phyloP scores from a whole-genome alignment of 2,113 vertebrate species.

The Solea senegalensis region DNA sequence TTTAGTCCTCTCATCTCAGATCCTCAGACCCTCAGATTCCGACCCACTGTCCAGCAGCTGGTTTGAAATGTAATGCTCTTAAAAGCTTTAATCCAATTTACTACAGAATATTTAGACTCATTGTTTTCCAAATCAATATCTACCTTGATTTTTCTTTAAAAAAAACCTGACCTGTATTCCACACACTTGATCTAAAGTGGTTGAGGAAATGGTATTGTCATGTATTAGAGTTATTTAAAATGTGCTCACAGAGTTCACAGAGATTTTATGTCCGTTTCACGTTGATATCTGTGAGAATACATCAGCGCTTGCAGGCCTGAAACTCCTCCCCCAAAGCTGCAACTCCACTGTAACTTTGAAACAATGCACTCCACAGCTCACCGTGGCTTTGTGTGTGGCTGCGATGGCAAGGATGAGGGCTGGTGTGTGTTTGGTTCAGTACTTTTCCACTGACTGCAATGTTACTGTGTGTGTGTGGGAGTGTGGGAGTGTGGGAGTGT shows the following conservation, averaged over 20 bases:
- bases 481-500: neutral
- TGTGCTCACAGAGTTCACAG: too few relatives aligned
- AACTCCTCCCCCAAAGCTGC: neutral
- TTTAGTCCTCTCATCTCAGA: neutral
- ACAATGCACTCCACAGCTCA: neutral
- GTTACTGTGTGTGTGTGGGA: neutral
- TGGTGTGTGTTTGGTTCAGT: conserved; percentile 34
- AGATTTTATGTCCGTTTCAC: too few relatives aligned
- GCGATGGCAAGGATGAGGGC: conserved; percentile 12
- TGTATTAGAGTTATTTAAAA: too few relatives aligned
- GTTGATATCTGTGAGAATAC: too few relatives aligned
- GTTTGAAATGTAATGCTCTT: conserved; percentile 31
- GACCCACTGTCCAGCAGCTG: conserved; percentile 16
- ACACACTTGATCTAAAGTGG: too few relatives aligned
- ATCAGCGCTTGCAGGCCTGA: neutral
- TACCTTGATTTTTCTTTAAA: too few relatives aligned
- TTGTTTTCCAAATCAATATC: too few relatives aligned
- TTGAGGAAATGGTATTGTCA: too few relatives aligned
- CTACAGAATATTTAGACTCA: too few relatives aligned
- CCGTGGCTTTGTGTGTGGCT: neutral
- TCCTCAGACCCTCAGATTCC: neutral
- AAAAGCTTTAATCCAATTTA: neutral
- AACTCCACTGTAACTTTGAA: neutral
- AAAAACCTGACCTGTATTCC: too few relatives aligned
- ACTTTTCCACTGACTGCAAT: conserved; percentile 61